Evolutionary conservation across 2,888 invertebrate genomes (phyloP), one percentile per base, ranked within the genome.

Genomic region (Alsophila aescularia): DNA sequence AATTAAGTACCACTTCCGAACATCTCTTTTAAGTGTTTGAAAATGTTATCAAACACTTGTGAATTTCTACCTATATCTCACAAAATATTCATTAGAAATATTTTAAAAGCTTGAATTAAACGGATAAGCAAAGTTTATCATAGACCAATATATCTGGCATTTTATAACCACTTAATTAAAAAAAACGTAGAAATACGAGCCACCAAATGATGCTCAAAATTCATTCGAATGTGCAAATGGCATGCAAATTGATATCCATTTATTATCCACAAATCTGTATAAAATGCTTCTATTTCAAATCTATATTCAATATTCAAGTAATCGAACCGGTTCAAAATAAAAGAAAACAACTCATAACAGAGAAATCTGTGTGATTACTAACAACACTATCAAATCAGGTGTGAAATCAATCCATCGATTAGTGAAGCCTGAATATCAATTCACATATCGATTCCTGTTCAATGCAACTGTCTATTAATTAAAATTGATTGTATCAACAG

Each of bases 331-430:
- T 50, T 56, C 58, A 55, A 63, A 62, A 53, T 47, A 48, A 55
- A 60, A 53, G 43, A 48, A 55, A 60, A 60, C 27, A 54, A 49
- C 48, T 66, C 57, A 62, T 65, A 72, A 70, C 65, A 66, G 73
- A 67, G 69, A 74, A 70, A 72, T 69, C 70, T 56, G 64, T 62
- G 64, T 59, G 58, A 39, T 56, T 35, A 53, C 58, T 69, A 72
- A 74, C 64, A 60, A 72, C 72, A 67, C 68, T 69, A 70, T 70
- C 74, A 60, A 77, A 77, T 78, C 70, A 66, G 64, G 70, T 75
- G 74, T 77, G 74, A 77, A 78, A 77, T 75, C 73, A 70, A 74
- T 77, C 69, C 71, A 67, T 69, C 64, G 70, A 73, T 74, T 73
- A 69, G 71, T 69, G 45, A 69, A 52, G 70, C 71, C 66, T 62